Conservation (phyloP, 2,113 vertebrate species). For the Dasyprocta punctata region DNA sequence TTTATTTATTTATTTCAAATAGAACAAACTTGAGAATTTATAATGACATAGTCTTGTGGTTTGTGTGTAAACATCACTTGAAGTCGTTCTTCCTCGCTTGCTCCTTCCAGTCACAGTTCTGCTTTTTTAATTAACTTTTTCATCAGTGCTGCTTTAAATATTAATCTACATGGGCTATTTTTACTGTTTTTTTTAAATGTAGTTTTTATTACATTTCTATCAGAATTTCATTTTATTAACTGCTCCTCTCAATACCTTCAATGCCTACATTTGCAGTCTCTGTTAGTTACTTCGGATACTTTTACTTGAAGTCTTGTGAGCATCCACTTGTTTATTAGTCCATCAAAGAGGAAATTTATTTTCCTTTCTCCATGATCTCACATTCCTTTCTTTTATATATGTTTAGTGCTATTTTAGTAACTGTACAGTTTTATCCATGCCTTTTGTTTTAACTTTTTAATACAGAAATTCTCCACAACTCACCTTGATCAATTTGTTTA, state of each 20-base stretch:
- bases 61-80: neutral
- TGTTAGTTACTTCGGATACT: neutral
- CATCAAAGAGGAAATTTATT: neutral
- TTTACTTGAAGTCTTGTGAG: neutral
- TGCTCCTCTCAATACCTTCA: neutral
- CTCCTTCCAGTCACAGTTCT: neutral
- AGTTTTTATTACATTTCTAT: neutral
- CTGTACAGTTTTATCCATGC: neutral
- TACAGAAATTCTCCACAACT: neutral
- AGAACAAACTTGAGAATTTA: neutral
- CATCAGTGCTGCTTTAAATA: neutral
- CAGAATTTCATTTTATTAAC: neutral
- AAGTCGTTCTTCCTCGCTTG: neutral
- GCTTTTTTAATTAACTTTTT: neutral
- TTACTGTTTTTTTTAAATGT: neutral
- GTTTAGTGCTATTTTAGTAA: neutral
- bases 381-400: neutral
- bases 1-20: neutral
- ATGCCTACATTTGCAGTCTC: neutral
- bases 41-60: neutral
- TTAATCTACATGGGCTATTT: rapidly evolving
- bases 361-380: neutral
- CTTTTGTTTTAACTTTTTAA: neutral
- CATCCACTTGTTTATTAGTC: neutral
- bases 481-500: neutral